Evolutionary conservation across 1,140 invertebrate genomes (phyloP).

Genomic region (Platorchestia sp.): DNA sequence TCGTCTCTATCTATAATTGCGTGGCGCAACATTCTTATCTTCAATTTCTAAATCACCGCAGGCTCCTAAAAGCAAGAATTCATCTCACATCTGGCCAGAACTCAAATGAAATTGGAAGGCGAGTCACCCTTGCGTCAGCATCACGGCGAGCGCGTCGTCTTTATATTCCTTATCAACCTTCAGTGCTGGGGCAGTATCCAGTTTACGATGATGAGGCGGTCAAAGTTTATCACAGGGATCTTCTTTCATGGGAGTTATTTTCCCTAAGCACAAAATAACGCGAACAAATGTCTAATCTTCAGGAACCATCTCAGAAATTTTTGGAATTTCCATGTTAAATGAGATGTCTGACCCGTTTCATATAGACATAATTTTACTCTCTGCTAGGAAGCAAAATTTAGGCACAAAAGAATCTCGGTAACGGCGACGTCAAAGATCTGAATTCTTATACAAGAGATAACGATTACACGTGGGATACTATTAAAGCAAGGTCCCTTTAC

Average conservation of each 20-base stretch:
- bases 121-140: not conserved
- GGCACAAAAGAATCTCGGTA: not conserved
- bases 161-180: slow-evolving; percentile 3
- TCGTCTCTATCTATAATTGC: not conserved
- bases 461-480: not conserved
- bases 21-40: not conserved
- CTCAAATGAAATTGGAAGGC: not conserved
- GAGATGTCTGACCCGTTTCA: not conserved
- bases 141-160: not conserved
- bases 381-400: no score
- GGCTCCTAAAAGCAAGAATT: not conserved
- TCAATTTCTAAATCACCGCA: not conserved
- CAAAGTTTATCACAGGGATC: slow-evolving; percentile 23
- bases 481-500: not conserved
- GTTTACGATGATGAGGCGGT: slow-evolving; percentile 38
- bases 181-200: not conserved
- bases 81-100: not conserved
- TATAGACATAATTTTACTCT: not conserved
- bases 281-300: not conserved
- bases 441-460: not conserved
- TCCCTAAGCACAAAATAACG: not conserved
- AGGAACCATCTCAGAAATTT: not conserved
- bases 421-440: not conserved
- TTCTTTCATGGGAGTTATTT: not conserved
- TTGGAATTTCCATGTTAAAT: not conserved